Evolutionary conservation across 2,113 vertebrate species (phyloP).

Genomic region (Benitochromis conjunctus): DNA sequence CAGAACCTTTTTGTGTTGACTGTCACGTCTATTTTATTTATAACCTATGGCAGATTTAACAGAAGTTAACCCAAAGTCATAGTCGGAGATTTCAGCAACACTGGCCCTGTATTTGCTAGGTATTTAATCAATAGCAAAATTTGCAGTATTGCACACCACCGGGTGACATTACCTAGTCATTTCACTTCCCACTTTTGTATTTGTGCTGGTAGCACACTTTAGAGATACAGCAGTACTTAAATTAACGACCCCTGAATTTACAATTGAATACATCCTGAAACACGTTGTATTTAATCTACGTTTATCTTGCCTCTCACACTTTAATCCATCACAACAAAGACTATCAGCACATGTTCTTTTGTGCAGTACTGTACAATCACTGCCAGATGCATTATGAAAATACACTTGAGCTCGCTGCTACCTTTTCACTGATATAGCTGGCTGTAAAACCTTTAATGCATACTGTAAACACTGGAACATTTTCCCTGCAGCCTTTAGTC

Average conservation of each 20-base stretch:
- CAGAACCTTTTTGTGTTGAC: too few relatives aligned
- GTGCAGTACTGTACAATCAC: background rate
- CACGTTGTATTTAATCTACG: background rate
- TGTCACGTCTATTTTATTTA: too few relatives aligned
- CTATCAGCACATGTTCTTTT: background rate
- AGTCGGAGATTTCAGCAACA: background rate
- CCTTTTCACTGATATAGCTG: background rate
- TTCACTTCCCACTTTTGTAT: background rate
- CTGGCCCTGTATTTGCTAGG: background rate
- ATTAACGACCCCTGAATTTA: background rate
- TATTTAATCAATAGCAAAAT: background rate
- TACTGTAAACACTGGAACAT: background rate
- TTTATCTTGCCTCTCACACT: background rate
- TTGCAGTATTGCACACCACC: background rate
- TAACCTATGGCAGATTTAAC: background rate
- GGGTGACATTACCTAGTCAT: background rate
- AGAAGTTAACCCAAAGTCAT: background rate
- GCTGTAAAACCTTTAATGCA: background rate
- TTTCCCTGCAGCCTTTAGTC: background rate
- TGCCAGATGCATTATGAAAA: background rate
- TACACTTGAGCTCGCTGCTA: background rate
- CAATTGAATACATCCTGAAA: background rate
- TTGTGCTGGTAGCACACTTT: background rate
- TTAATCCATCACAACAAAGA: background rate
- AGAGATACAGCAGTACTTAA: background rate